phyloP scores from a whole-genome alignment of 2,797 vertebrate species.

The Sarcophilus harrisii region DNA sequence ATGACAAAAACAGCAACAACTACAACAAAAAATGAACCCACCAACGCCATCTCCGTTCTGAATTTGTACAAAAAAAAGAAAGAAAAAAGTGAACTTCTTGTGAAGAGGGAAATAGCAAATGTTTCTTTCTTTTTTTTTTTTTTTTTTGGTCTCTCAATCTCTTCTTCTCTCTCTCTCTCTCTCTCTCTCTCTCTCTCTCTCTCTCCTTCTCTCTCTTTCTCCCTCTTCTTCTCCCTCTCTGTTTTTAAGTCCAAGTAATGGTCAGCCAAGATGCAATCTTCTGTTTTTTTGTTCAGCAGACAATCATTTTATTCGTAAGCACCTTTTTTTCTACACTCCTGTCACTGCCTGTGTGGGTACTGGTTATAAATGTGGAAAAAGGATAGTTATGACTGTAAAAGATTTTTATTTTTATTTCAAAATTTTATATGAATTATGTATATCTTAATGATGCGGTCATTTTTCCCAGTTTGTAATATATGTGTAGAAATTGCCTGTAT shows the following conservation, averaged over 20 bases:
- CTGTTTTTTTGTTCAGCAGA: constrained; percentile 97
- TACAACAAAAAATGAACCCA: constrained; percentile 63
- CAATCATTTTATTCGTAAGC: constrained; percentile 99
- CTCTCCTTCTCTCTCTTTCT: constrained; percentile 81
- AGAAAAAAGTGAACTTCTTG: constrained; percentile 91
- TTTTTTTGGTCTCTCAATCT: constrained; percentile 65
- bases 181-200: constrained; percentile 62
- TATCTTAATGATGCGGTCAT: constrained; percentile 99
- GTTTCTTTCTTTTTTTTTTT: constrained; percentile 88
- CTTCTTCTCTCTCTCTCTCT: constrained; percentile 1
- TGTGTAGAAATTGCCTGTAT: constrained; percentile 99
- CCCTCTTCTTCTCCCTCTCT: constrained; percentile 65
- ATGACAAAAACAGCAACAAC: constrained; percentile 78
- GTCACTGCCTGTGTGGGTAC: constrained; percentile 99
- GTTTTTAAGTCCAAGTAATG: constrained; percentile 90
- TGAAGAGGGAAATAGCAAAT: constrained; percentile 94
- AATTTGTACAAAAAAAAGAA: constrained; percentile 84
- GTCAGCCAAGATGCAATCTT: constrained; percentile 94
- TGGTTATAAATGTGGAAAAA: constrained; percentile 97
- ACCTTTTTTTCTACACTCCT: constrained; percentile 98
- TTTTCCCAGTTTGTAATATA: constrained; percentile 99
- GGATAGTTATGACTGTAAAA: constrained; percentile 99
- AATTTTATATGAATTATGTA: constrained; percentile 99
- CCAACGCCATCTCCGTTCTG: constrained; percentile 73
- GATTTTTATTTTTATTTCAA: constrained; percentile 99